Percentiles rank a stretch among this genome's conserved stretches.
Conservation (phyloP, 2,888 invertebrate genomes). For the Apamea sordens region DNA sequence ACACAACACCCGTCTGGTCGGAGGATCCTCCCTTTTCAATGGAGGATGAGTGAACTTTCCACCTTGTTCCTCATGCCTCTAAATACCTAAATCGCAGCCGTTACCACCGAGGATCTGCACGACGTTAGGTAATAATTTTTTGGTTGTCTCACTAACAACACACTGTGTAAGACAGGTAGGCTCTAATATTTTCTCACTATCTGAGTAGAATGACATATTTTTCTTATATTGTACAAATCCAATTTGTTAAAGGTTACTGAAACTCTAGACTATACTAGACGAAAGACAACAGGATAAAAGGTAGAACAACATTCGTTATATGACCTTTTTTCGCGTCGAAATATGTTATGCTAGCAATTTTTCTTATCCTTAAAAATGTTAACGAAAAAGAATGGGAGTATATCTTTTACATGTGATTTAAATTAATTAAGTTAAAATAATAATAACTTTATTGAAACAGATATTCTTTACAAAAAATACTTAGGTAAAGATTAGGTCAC, state of each 20-base stretch:
- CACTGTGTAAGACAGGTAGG: not conserved
- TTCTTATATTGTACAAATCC: slow-evolving; percentile 24
- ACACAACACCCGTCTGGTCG: too few relatives aligned
- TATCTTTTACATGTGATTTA: not conserved
- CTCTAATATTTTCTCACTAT: not conserved
- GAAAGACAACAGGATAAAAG: not conserved
- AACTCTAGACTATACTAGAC: slow-evolving; percentile 6
- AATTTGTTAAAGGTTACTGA: slow-evolving; percentile 29
- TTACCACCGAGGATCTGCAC: too few relatives aligned
- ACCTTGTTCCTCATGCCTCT: too few relatives aligned
- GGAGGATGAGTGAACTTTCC: too few relatives aligned
- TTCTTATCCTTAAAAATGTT: not conserved
- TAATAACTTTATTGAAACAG: too few relatives aligned
- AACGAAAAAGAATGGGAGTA: not conserved
- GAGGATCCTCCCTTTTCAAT: too few relatives aligned
- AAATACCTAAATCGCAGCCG: too few relatives aligned
- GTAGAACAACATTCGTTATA: slow-evolving; percentile 3
- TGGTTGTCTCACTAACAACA: not conserved
- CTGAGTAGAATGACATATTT: slow-evolving; percentile 17
- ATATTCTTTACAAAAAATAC: too few relatives aligned
- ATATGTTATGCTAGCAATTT: not conserved
- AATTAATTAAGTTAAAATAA: not conserved
- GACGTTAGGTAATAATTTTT: not conserved
- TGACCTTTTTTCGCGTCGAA: too few relatives aligned
- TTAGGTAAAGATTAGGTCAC: too few relatives aligned